Conservation (phyloP, 2,797 vertebrate genomes). For the Coccyzus lansbergi region DNA sequence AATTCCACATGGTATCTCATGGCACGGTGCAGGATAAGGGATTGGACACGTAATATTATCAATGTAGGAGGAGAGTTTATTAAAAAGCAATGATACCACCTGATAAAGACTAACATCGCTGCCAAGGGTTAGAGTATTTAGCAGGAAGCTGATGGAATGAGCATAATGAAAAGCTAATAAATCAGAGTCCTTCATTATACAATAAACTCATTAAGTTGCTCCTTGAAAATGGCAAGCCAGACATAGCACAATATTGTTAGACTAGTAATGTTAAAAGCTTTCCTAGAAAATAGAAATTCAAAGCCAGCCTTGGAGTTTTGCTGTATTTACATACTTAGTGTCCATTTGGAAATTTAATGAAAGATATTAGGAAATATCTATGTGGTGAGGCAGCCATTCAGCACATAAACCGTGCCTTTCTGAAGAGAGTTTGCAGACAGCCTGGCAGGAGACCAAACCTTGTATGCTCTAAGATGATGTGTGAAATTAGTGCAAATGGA, state of each 20-base stretch:
- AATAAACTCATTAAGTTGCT: conserved; percentile 69
- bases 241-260: conserved; percentile 9
- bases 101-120: conserved; percentile 70
- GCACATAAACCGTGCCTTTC: conserved; percentile 12
- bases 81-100: conserved; percentile 75
- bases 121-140: conserved; percentile 72
- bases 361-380: conserved; percentile 51
- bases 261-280: conserved; percentile 42
- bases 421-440: conserved; percentile 23
- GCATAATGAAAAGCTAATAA: conserved; percentile 74
- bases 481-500: conserved; percentile 64
- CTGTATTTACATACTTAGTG: conserved; percentile 43
- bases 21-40: conserved; percentile 37
- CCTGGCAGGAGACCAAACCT: conserved; percentile 53
- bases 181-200: conserved; percentile 70
- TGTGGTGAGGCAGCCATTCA: conserved; percentile 26
- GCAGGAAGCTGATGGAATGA: conserved; percentile 65
- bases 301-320: conserved; percentile 45
- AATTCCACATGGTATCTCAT: conserved; percentile 40
- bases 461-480: conserved; percentile 39
- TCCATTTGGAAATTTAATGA: conserved; percentile 62
- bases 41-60: conserved; percentile 59
- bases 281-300: conserved; percentile 49
- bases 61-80: conserved; percentile 67
- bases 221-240: conserved; percentile 40